phyloP scores from a whole-genome alignment of 2,888 invertebrate genomes.

The Heterodera filipjevi region DNA sequence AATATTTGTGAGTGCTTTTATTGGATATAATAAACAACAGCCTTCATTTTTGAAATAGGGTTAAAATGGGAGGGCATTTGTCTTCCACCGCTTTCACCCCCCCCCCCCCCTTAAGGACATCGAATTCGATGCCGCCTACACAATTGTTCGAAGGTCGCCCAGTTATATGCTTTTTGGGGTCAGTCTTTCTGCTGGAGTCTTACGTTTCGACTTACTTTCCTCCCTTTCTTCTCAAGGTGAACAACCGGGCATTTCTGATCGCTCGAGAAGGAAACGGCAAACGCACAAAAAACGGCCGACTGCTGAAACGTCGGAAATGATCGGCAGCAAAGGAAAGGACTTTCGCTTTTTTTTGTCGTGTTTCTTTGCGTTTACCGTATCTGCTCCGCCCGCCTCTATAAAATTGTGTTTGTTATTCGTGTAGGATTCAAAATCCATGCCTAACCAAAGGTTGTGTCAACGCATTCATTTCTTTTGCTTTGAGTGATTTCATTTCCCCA shows the following conservation, averaged over 20 bases:
- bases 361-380: neutral
- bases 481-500: neutral
- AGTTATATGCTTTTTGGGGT: slow-evolving; percentile 41
- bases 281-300: neutral
- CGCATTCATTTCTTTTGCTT: neutral
- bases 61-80: too few relatives aligned
- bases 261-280: slow-evolving; percentile 41
- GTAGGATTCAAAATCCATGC: slow-evolving; percentile 11
- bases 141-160: slow-evolving; percentile 47
- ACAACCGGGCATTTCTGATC: slow-evolving; percentile 41
- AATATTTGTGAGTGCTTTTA: slow-evolving; percentile 34
- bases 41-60: too few relatives aligned
- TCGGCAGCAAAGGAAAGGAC: too few relatives aligned
- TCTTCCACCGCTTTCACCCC: too few relatives aligned
- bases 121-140: slow-evolving; percentile 47
- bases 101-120: slow-evolving; percentile 21
- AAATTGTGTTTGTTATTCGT: neutral
- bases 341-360: too few relatives aligned
- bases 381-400: neutral
- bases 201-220: neutral
- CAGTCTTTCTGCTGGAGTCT: neutral
- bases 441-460: neutral
- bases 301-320: neutral
- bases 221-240: slow-evolving; percentile 20
- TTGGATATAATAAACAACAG: neutral